Conservation (phyloP, 2,797 vertebrate genomes). For the Sebastes matsubarae region DNA sequence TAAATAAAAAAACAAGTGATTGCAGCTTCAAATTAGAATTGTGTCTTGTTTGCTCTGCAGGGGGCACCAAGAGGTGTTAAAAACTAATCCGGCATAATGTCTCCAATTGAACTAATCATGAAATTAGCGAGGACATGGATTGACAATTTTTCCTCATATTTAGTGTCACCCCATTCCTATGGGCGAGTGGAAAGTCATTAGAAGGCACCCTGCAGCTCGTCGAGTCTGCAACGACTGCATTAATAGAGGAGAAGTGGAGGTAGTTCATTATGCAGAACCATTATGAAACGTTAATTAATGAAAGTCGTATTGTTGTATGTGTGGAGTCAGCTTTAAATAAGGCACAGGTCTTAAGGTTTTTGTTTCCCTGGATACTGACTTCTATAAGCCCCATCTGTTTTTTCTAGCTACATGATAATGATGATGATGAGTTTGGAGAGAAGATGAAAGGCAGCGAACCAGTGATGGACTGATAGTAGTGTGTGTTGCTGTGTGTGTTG, state of each 20-base stretch:
- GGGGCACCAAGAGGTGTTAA: slow-evolving; percentile 8
- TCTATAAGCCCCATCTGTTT: background rate
- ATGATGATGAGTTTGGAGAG: slow-evolving; percentile 4
- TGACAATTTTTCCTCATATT: slow-evolving; percentile 35
- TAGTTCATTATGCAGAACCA: slow-evolving; percentile 34
- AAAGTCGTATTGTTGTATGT: background rate
- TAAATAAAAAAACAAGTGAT: background rate
- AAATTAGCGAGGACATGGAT: slow-evolving; percentile 46
- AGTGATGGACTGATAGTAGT: background rate
- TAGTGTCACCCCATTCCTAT: background rate
- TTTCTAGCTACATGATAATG: background rate
- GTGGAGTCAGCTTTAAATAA: background rate
- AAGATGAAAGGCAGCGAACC: slow-evolving; percentile 23
- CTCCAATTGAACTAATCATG: slow-evolving; percentile 29
- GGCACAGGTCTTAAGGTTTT: background rate
- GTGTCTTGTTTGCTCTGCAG: slow-evolving; percentile 3
- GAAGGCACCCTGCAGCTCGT: slow-evolving; percentile 25
- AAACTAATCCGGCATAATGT: slow-evolving; percentile 5
- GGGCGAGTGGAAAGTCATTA: slow-evolving; percentile 32
- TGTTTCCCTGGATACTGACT: background rate
- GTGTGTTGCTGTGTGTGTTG: background rate
- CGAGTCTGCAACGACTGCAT: slow-evolving; percentile 14
- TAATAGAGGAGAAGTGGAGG: slow-evolving; percentile 21
- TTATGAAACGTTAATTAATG: slow-evolving; percentile 31
- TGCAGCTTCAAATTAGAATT: background rate